Conservation (phyloP, 2,113 vertebrate species). For the Anseranas semipalmata region DNA sequence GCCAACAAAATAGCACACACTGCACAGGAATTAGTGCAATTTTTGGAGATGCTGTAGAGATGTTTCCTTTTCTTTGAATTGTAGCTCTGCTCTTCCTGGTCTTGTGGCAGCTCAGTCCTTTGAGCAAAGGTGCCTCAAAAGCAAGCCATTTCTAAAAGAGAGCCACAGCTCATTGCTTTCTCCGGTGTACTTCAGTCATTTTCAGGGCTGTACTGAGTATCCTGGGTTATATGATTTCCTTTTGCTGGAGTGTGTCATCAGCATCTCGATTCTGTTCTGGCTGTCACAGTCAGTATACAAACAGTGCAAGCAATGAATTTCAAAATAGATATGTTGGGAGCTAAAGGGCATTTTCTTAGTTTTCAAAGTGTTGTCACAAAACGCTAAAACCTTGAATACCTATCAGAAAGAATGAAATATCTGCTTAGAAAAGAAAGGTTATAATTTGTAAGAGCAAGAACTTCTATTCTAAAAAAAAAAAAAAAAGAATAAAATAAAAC, state of each 20-base stretch:
- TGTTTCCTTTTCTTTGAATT: not conserved
- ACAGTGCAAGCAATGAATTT: not conserved
- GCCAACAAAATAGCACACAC: not conserved
- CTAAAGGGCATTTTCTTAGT: not conserved
- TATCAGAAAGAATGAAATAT: not conserved
- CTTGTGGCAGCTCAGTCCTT: not conserved
- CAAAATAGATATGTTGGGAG: not conserved
- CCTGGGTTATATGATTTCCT: not conserved
- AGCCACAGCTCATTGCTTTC: not conserved
- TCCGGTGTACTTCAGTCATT: not conserved
- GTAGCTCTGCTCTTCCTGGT: not conserved
- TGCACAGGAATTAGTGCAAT: not conserved
- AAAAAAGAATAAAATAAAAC: not conserved
- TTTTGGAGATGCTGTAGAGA: not conserved
- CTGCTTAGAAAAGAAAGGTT: conserved; percentile 17
- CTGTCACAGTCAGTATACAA: not conserved
- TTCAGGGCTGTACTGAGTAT: not conserved
- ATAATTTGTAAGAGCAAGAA: conserved; percentile 14
- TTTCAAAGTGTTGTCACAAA: not conserved
- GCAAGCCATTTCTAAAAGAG: not conserved
- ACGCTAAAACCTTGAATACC: not conserved
- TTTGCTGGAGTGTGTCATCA: conserved; percentile 2
- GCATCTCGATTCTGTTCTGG: not conserved
- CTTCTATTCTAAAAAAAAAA: conserved; percentile 13
- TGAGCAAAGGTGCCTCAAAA: not conserved